Conservation (phyloP, 1,140 invertebrate species). For the Drosophila fuyamai region DNA sequence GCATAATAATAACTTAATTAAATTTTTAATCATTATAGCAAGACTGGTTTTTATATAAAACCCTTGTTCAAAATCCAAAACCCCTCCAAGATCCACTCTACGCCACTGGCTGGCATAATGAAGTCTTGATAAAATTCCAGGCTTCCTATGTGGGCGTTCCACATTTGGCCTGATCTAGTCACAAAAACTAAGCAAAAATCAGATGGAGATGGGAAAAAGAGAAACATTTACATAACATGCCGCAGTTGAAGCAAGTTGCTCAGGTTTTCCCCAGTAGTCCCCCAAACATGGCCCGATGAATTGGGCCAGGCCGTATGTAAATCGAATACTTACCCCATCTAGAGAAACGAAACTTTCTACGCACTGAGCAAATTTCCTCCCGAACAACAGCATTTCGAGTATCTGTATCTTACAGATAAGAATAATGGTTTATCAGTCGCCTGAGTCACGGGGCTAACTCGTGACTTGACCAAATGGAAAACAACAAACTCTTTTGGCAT, state of each 20-base stretch:
- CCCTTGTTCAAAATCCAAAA: background rate
- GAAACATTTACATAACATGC: slow-evolving; percentile 52
- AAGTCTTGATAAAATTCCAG: slow-evolving; percentile 54
- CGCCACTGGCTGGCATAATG: slow-evolving; percentile 53
- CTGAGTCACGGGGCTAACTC: slow-evolving; percentile 34
- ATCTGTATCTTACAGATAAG: slow-evolving; percentile 48
- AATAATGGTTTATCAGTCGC: slow-evolving; percentile 35
- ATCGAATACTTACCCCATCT: slow-evolving; percentile 20
- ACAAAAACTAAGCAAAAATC: slow-evolving; percentile 45
- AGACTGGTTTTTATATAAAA: no score
- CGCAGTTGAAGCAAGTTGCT: slow-evolving; percentile 54
- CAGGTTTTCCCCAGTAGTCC: slow-evolving; percentile 30
- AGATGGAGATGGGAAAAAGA: slow-evolving; percentile 15
- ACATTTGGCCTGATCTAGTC: slow-evolving; percentile 60
- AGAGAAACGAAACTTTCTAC: slow-evolving; percentile 19
- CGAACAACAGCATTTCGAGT: slow-evolving; percentile 39
- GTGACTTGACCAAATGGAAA: slow-evolving; percentile 39
- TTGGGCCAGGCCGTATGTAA: slow-evolving; percentile 52
- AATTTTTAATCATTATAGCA: no score
- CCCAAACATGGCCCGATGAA: slow-evolving; percentile 47
- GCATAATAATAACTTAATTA: no score
- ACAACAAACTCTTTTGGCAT: slow-evolving; percentile 30
- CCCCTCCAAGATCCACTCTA: background rate
- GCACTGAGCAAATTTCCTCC: slow-evolving; percentile 43
- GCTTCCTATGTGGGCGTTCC: slow-evolving; percentile 53